Evolutionary conservation across 2,888 invertebrate genomes (phyloP).

Genomic region (Drosophila basisetae): DNA sequence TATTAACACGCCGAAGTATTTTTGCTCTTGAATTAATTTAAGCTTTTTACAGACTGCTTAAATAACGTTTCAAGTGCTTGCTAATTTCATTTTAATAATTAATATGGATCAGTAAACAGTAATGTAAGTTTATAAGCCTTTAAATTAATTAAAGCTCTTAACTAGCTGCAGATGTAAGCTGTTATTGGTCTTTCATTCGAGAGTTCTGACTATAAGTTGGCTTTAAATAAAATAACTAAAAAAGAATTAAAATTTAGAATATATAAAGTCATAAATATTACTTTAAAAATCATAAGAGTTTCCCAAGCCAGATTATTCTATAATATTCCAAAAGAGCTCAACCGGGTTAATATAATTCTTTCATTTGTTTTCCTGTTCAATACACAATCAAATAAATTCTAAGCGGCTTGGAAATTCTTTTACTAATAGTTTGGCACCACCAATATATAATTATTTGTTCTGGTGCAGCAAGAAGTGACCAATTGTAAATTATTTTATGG

Average conservation of each 20-base stretch:
- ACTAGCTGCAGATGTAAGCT: not conserved
- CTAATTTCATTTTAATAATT: not conserved
- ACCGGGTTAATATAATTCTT: not conserved
- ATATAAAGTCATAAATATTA: not conserved
- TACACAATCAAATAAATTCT: not conserved
- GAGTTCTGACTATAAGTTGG: not conserved
- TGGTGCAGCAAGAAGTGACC: not conserved
- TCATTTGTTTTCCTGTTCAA: not conserved
- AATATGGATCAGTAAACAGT: not conserved
- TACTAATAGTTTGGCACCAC: not conserved
- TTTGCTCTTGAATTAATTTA: slow-evolving; percentile 55
- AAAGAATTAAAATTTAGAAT: not conserved
- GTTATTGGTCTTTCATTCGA: not conserved
- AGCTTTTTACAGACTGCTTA: not conserved
- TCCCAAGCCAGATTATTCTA: not conserved
- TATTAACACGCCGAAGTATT: slow-evolving; percentile 57
- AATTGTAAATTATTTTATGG: not conserved
- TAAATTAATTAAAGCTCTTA: not conserved
- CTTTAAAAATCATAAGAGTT: not conserved
- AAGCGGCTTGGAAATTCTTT: not conserved
- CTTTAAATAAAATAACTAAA: not conserved
- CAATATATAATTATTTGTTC: not conserved
- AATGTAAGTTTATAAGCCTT: not conserved
- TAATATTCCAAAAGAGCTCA: not conserved
- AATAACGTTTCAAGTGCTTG: not conserved